phyloP scores from a whole-genome alignment of 2,113 vertebrate genomes.

The Cyprinodon variegatus region DNA sequence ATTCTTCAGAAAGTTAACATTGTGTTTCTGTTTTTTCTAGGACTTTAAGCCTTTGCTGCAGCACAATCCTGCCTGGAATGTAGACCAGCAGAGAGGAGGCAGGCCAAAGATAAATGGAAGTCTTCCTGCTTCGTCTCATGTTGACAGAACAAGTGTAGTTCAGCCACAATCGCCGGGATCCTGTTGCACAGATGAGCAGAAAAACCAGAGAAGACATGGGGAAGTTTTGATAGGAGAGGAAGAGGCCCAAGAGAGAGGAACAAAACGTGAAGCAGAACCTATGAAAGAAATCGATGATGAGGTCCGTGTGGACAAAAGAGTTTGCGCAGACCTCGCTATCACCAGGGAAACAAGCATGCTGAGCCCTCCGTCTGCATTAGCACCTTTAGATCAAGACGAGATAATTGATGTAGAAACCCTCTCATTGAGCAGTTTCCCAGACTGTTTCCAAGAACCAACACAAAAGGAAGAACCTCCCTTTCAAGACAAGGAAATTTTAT shows the following conservation, averaged over 20 bases:
- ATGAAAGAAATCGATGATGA: background rate
- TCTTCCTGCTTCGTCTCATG: background rate
- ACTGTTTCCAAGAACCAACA: background rate
- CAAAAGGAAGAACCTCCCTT: background rate
- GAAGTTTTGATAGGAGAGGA: background rate
- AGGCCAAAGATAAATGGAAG: background rate
- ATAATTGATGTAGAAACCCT: slow-evolving; percentile 1
- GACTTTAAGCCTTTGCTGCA: background rate
- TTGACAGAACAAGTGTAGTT: background rate
- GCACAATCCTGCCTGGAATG: background rate
- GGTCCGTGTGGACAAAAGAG: slow-evolving; percentile 31
- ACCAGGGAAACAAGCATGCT: background rate
- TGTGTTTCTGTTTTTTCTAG: slow-evolving; percentile 22
- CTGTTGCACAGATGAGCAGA: background rate
- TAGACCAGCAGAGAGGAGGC: background rate
- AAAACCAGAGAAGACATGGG: background rate
- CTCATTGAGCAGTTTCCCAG: background rate
- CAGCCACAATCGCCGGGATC: slow-evolving; percentile 8
- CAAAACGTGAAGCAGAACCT: slow-evolving; percentile 32
- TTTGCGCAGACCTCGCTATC: background rate
- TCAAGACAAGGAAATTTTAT: background rate
- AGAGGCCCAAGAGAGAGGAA: background rate
- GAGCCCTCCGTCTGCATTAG: background rate
- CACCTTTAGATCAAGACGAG: background rate
- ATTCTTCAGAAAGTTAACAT: background rate